phyloP scores from a whole-genome alignment of 2,888 invertebrate species.

The Machimus atricapillus region DNA sequence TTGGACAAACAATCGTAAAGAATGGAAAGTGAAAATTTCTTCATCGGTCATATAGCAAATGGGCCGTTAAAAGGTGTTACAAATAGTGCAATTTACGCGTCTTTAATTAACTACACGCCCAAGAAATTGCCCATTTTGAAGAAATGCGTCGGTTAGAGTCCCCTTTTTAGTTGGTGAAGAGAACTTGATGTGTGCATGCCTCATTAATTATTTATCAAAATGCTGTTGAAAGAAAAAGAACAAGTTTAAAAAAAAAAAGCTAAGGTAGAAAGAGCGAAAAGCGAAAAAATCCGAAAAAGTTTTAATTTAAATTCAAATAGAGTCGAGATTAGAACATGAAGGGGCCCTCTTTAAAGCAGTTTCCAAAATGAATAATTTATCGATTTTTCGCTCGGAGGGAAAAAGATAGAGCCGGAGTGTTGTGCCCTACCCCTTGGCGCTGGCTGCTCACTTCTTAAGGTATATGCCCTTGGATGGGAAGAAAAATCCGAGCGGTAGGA shows the following conservation, averaged over 20 bases:
- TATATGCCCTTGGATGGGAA: background rate
- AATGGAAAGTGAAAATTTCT: background rate
- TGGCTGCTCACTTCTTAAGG: background rate
- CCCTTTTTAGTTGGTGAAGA: background rate
- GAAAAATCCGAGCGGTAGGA: background rate
- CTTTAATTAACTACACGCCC: constrained; percentile 20
- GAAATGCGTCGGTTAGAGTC: background rate
- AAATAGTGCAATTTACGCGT: constrained; percentile 21
- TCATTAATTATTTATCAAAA: constrained; percentile 36
- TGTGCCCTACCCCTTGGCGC: background rate
- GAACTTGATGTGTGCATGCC: background rate
- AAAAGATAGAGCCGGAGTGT: background rate
- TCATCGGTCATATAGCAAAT: background rate
- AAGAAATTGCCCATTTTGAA: constrained; percentile 8
- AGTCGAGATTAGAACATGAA: constrained; percentile 29
- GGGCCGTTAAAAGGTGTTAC: constrained; percentile 14
- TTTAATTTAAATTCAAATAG: constrained; percentile 41
- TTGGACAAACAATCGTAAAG: background rate
- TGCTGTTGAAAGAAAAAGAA: background rate
- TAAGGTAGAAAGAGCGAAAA: background rate
- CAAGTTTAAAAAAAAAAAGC: background rate
- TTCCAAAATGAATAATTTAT: constrained; percentile 39
- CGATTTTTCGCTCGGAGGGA: constrained; percentile 15
- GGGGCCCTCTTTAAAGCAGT: constrained; percentile 12
- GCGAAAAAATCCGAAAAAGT: constrained; percentile 4